These are phyloP conservation scores for Danaus melanippus DNA, from an alignment of 1,140 invertebrate genomes.

Conservation along the genomic window DNA sequence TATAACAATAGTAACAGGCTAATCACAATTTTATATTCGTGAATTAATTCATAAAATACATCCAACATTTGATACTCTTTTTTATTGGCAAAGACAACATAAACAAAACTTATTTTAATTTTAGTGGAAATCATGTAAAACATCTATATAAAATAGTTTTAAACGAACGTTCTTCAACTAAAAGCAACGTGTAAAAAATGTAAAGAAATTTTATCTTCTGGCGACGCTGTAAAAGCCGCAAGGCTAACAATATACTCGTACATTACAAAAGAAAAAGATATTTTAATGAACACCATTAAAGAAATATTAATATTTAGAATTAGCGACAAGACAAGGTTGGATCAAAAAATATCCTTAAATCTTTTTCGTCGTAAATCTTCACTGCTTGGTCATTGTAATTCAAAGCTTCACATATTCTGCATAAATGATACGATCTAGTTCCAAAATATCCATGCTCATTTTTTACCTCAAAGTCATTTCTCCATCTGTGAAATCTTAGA, in stretches of 20 bases:
- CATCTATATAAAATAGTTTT: neutral
- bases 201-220: no score
- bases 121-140: no score
- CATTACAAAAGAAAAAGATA: no score
- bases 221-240: no score
- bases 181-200: neutral
- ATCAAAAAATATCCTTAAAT: slow-evolving; percentile 32
- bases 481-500: slow-evolving; percentile 79
- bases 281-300: slow-evolving; percentile 1
- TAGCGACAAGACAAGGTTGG: slow-evolving; percentile 22
- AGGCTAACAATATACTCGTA: no score
- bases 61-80: no score
- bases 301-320: slow-evolving; percentile 2
- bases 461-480: slow-evolving; percentile 75
- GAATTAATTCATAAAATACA: no score
- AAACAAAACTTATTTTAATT: no score
- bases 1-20: no score
- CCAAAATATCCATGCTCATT: slow-evolving; percentile 84
- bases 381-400: slow-evolving; percentile 72
- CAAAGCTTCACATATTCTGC: slow-evolving; percentile 84
- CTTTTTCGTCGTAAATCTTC: slow-evolving; percentile 69
- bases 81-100: no score
- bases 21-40: no score
- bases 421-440: slow-evolving; percentile 81
- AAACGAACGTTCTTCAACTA: neutral